Evolutionary conservation across 2,113 vertebrate species (phyloP), one percentile per base, ranked within the genome.

Genomic region (Sinosuthora webbiana): DNA sequence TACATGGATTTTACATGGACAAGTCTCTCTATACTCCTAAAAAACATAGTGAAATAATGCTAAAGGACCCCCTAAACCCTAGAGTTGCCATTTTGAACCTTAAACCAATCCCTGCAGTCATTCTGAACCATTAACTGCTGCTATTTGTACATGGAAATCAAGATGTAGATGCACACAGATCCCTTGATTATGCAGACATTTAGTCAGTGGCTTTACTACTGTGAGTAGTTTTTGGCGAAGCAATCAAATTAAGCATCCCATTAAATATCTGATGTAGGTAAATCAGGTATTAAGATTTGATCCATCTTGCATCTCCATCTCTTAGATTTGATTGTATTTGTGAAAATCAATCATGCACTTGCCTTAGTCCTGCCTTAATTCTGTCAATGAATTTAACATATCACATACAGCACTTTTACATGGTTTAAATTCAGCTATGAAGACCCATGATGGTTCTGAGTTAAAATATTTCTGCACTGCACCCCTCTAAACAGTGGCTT

Each of bases 241-340:
- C 71, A 95, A 94, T 92, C 94, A 92, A 94, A 96, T 92, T 83
- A 95, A 78, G 47, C 80, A 89, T 81, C 73, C 86, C 80, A 89
- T 92, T 94, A 90, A 93, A 89, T 44, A 90, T 47, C 80, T 89
- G 73, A 94, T 69, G 65, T 49, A 95, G 79, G 92, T 88, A 94
- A 90, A 94, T 93, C 70, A 63, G 16, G n/a, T 88, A 73, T 90
- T 74, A 67, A 93, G 81, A 89, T 76, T 76, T 79, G 64, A 80
- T 73, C 83, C 35, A 39, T 56, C 56, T 78, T 87, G 65, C 71
- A 53, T 70, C 33, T 83, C 62, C 70, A 74, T 41, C 70, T 92
- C 89, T 62, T 37, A 64, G 25, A 60, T 67, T 83, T 49, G 44
- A 69, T 65, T 55, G 10, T 79, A 68, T 79, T 87, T 80, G 67